Conservation (phyloP, 2,888 invertebrate species). For the Megastigmus dorsalis region DNA sequence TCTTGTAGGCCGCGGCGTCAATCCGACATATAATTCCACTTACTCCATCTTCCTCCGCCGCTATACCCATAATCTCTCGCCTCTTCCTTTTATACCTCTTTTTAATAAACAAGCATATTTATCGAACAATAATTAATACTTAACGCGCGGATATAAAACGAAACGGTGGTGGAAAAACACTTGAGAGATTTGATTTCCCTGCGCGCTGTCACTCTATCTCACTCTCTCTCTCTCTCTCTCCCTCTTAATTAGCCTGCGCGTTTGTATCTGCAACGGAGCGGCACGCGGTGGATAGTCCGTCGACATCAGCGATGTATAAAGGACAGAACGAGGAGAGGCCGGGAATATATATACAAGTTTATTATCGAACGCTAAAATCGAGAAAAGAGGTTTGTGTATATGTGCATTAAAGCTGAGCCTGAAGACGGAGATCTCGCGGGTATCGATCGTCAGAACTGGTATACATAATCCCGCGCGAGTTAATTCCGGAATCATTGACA, state of each 20-base stretch:
- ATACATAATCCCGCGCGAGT: constrained; percentile 25
- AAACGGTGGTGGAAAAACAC: neutral
- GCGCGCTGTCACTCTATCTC: too few relatives aligned
- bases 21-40: too few relatives aligned
- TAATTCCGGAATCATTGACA: constrained; percentile 25
- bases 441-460: neutral
- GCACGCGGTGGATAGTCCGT: neutral
- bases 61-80: too few relatives aligned
- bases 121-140: constrained; percentile 48
- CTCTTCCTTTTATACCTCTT: neutral
- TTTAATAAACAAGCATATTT: constrained; percentile 26
- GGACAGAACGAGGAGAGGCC: neutral
- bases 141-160: constrained; percentile 12
- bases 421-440: too few relatives aligned
- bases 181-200: constrained; percentile 29
- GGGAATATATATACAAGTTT: neutral
- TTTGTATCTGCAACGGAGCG: too few relatives aligned
- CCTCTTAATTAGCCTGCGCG: constrained; percentile 43
- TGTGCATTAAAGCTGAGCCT: too few relatives aligned
- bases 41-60: neutral
- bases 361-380: neutral
- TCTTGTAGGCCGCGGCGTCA: too few relatives aligned
- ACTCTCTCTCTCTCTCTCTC: too few relatives aligned
- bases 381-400: too few relatives aligned
- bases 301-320: neutral